Percentiles rank a stretch among this genome's conserved stretches.
These are phyloP conservation scores for Melanostigma gelatinosum DNA, from an alignment of 2,113 vertebrate genomes.

Conservation along the genomic window DNA sequence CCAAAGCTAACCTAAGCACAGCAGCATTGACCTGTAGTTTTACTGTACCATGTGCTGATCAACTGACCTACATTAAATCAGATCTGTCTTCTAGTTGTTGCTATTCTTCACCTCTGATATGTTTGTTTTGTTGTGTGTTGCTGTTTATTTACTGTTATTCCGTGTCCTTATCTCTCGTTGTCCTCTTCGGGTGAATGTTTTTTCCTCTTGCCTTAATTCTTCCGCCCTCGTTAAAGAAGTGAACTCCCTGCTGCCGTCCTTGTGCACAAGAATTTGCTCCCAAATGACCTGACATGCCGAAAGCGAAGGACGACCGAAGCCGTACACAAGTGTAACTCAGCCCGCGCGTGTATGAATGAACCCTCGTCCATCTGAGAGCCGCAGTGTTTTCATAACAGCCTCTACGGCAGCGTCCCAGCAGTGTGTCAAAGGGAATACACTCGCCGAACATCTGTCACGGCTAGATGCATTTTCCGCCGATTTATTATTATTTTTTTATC, in stretches of 20 bases:
- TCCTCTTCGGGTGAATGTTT: conserved; percentile 36
- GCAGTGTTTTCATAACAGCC: conserved; percentile 61
- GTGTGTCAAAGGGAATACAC: conserved; percentile 22
- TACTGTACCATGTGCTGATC: background rate
- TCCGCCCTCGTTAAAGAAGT: background rate
- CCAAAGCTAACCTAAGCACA: background rate
- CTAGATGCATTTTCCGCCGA: conserved; percentile 23
- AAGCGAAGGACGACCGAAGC: conserved; percentile 27
- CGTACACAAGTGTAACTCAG: background rate
- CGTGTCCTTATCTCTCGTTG: conserved; percentile 18
- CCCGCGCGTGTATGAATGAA: conserved; percentile 30
- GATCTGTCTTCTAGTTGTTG: background rate
- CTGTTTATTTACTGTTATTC: conserved; percentile 36
- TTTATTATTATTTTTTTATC: conserved; percentile 13
- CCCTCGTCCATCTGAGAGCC: conserved; percentile 18
- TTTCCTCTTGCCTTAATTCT: conserved; percentile 8
- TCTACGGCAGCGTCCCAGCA: conserved; percentile 14
- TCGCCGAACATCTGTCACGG: conserved; percentile 34
- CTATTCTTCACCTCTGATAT: background rate
- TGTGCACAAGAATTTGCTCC: conserved; percentile 22
- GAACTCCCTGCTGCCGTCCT: background rate
- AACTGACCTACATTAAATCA: background rate
- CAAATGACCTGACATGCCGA: conserved; percentile 25
- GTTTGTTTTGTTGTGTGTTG: conserved; percentile 4
- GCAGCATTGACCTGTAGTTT: background rate